Percentiles rank a stretch among this genome's conserved stretches.
Conservation (phyloP, 1,140 invertebrate genomes). For the Palaemon carinicauda region DNA sequence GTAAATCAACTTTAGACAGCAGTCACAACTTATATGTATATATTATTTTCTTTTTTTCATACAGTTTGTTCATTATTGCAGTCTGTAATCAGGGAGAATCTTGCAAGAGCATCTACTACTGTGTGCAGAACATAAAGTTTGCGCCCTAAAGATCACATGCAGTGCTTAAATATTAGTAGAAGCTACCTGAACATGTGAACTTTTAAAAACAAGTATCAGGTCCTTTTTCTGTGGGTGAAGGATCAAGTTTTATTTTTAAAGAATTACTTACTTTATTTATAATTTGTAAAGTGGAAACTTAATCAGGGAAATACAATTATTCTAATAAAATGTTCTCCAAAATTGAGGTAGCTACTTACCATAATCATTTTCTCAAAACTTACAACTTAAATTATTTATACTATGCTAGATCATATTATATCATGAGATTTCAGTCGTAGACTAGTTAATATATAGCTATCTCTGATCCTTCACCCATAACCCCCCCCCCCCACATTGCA, state of each 20-base stretch:
- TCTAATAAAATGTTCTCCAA: too few species aligned
- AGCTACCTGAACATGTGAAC: constrained; percentile 38
- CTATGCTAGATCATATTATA: too few species aligned
- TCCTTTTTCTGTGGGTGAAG: constrained; percentile 43
- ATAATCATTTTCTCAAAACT: too few species aligned
- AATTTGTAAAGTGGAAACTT: too few species aligned
- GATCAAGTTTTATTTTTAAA: neutral
- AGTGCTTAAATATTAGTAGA: constrained; percentile 41
- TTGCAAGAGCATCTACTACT: constrained; percentile 47
- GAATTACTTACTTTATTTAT: neutral
- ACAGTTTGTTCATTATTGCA: constrained; percentile 33
- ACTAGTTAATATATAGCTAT: neutral
- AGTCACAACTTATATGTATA: constrained; percentile 18
- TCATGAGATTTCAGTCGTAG: neutral
- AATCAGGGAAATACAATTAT: too few species aligned
- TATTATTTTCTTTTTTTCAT: constrained; percentile 37
- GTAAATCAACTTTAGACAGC: constrained; percentile 40
- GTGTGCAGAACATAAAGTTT: constrained; percentile 16
- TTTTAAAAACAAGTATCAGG: constrained; percentile 13
- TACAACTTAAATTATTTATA: too few species aligned
- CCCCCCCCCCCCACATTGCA: constrained; percentile 42
- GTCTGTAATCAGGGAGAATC: constrained; percentile 51
- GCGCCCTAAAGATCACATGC: constrained; percentile 27
- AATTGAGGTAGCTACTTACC: neutral
- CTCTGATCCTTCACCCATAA: constrained; percentile 41